Percentiles rank a stretch among this genome's conserved stretches.
Conservation (phyloP, 2,797 vertebrate species). For the Lateolabrax maculatus region DNA sequence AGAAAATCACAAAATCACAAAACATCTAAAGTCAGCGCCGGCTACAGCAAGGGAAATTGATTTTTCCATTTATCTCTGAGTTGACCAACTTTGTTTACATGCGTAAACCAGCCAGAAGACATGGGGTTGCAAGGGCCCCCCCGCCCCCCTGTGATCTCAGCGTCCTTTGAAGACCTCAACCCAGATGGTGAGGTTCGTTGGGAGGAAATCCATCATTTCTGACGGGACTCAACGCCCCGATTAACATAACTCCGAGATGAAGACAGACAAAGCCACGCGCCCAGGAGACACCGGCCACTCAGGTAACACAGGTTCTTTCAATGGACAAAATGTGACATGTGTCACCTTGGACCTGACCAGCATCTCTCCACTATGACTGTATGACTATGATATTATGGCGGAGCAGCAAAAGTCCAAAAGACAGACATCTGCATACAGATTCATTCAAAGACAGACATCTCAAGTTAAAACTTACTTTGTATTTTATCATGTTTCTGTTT, state of each 20-base stretch:
- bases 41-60: slow-evolving; percentile 44
- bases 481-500: not conserved
- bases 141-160: slow-evolving; percentile 51
- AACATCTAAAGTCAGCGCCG: slow-evolving; percentile 8
- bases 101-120: slow-evolving; percentile 14
- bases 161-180: slow-evolving; percentile 50
- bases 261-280: slow-evolving; percentile 69
- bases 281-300: slow-evolving; percentile 48
- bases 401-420: not conserved
- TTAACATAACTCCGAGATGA: slow-evolving; percentile 65
- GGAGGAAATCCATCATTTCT: slow-evolving; percentile 79
- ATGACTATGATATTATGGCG: not conserved
- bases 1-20: slow-evolving; percentile 46
- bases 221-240: slow-evolving; percentile 67
- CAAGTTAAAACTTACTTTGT: not conserved
- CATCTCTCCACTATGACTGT: not conserved
- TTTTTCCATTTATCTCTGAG: slow-evolving; percentile 56
- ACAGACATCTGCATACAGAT: not conserved
- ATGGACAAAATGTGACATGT: slow-evolving; percentile 29
- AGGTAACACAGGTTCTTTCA: slow-evolving; percentile 21
- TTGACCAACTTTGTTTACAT: slow-evolving; percentile 48
- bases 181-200: slow-evolving; percentile 70
- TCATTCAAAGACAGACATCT: not conserved
- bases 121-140: not conserved
- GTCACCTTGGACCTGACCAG: slow-evolving; percentile 53